phyloP scores from a whole-genome alignment of 2,113 vertebrate species.

The Sclerurus mexicanus region DNA sequence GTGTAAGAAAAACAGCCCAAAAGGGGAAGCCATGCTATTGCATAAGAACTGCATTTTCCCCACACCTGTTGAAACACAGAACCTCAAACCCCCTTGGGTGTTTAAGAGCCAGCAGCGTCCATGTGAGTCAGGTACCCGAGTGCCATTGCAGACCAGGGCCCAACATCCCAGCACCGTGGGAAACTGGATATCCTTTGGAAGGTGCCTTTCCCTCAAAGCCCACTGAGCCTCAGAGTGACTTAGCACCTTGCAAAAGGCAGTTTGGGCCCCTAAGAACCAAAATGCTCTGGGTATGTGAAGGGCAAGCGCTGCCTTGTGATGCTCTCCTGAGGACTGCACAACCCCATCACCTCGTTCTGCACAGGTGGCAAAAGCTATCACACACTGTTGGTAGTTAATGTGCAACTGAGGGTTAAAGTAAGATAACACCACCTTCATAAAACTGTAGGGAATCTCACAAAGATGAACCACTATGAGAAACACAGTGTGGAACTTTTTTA shows the following conservation, averaged over 20 bases:
- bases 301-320: not conserved
- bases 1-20: not conserved
- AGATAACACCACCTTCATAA: not conserved
- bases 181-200: not conserved
- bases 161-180: not conserved
- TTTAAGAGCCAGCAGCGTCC: not conserved
- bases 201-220: not conserved
- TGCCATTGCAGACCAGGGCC: not conserved
- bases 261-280: not conserved
- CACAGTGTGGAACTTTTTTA: not conserved
- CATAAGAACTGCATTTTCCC: not conserved
- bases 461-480: not conserved
- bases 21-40: not conserved
- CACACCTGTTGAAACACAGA: not conserved
- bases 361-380: not conserved
- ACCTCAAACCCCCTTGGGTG: not conserved
- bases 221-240: not conserved
- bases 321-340: not conserved
- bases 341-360: not conserved
- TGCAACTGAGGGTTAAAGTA: not conserved
- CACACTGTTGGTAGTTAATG: not conserved
- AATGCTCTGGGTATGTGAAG: not conserved
- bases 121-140: fast-evolving
- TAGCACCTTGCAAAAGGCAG: not conserved
- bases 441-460: not conserved